A percentile compares a stretch with the other conserved stretches of the same genome.
Conservation (phyloP, 2,113 vertebrate genomes). For the Solea solea region DNA sequence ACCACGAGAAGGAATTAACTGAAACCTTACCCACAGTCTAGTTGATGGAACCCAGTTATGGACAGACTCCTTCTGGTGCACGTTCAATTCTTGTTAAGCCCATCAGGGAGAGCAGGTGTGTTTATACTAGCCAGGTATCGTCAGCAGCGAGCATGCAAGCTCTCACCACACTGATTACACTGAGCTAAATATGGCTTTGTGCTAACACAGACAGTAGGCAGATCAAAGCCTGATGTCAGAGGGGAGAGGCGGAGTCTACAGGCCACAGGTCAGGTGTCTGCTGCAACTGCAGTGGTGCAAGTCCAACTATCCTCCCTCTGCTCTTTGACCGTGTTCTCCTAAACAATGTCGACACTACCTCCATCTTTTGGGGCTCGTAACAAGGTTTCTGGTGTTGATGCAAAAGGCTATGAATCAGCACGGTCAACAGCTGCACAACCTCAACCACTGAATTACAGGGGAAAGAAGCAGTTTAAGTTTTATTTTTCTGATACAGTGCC, state of each 20-base stretch:
- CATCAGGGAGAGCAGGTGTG: conserved; percentile 71
- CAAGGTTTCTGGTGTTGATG: neutral
- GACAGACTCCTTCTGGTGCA: conserved; percentile 59
- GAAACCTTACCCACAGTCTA: conserved; percentile 59
- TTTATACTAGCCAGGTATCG: conserved; percentile 71
- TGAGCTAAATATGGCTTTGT: conserved; percentile 82
- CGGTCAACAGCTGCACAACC: conserved; percentile 2
- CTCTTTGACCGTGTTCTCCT: neutral
- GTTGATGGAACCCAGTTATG: conserved; percentile 22
- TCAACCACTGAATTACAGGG: conserved; percentile 7
- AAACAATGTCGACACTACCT: neutral
- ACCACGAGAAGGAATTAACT: conserved; percentile 1
- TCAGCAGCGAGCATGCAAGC: conserved; percentile 62
- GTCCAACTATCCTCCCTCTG: neutral
- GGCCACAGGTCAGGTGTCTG: conserved; percentile 71
- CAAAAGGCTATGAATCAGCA: neutral
- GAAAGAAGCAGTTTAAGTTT: neutral
- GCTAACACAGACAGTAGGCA: conserved; percentile 74
- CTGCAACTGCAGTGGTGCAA: conserved; percentile 1
- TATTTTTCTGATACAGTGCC: neutral
- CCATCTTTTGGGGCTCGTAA: neutral
- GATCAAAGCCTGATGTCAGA: conserved; percentile 80
- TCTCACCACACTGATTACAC: conserved; percentile 73
- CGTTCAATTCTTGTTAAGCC: conserved; percentile 53
- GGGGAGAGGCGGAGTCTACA: conserved; percentile 62